Conservation (phyloP, 2,113 vertebrate genomes). For the Thinocorus orbignyianus region DNA sequence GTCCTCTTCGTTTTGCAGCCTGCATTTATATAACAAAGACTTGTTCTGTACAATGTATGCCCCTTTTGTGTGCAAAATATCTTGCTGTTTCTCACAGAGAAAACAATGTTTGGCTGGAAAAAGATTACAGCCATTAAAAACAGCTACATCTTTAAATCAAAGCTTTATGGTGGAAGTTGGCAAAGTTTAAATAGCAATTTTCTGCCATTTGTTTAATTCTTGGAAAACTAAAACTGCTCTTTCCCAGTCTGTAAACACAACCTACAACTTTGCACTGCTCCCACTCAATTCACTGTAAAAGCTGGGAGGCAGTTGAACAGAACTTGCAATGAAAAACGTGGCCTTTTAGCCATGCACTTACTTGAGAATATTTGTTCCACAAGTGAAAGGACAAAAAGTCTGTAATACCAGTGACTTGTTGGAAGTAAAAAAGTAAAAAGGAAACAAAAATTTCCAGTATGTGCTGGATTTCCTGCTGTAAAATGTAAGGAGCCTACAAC, state of each 20-base stretch:
- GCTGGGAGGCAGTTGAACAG: not conserved
- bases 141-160: not conserved
- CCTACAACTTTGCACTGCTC: not conserved
- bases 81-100: not conserved
- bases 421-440: not conserved
- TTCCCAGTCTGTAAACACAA: not conserved
- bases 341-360: not conserved
- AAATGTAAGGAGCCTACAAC: not conserved
- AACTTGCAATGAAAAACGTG: not conserved
- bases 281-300: not conserved
- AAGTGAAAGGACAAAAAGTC: not conserved
- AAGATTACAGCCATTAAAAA: not conserved
- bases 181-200: not conserved
- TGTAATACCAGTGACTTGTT: not conserved
- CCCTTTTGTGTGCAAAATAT: not conserved
- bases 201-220: not conserved
- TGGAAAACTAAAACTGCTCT: not conserved
- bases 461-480: not conserved
- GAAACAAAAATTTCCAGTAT: not conserved
- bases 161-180: not conserved
- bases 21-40: not conserved
- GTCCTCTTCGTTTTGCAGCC: not conserved
- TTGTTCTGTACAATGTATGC: not conserved
- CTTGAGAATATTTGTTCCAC: not conserved
- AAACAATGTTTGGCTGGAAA: not conserved